A percentile compares a stretch with the other conserved stretches of the same genome.
phyloP scores from a whole-genome alignment of 2,888 invertebrate genomes.

The Megastigmus dorsalis region DNA sequence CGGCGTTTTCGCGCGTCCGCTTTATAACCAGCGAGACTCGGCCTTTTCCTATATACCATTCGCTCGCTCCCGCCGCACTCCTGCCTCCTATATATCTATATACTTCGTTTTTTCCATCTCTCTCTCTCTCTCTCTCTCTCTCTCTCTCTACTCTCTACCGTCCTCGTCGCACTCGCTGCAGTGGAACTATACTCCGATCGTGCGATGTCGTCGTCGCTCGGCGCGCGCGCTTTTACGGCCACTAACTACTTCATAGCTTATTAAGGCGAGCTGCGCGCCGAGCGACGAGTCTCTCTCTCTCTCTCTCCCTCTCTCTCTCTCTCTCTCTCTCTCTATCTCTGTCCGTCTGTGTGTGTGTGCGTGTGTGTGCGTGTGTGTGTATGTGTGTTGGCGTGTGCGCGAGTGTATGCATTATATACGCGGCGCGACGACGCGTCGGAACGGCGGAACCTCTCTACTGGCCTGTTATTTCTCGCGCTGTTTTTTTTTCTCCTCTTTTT shows the following conservation, averaged over 20 bases:
- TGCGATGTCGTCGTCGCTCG: background rate
- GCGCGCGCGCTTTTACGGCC: slow-evolving; percentile 43
- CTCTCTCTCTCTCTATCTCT: too few relatives aligned
- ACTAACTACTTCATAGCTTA: slow-evolving; percentile 50
- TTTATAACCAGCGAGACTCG: slow-evolving; percentile 47
- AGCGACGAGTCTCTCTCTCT: too few relatives aligned
- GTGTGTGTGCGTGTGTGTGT: background rate
- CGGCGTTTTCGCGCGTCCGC: slow-evolving; percentile 55
- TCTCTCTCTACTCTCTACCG: background rate
- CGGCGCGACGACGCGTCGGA: slow-evolving; percentile 1
- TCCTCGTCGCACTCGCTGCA: too few relatives aligned
- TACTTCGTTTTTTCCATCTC: slow-evolving; percentile 17
- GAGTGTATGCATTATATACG: too few relatives aligned
- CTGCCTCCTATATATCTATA: background rate
- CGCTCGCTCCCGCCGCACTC: background rate
- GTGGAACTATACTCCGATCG: too few relatives aligned
- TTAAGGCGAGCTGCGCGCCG: slow-evolving; percentile 36
- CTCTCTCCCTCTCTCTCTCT: too few relatives aligned
- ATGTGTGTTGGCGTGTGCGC: background rate
- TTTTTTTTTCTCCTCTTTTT: too few relatives aligned
- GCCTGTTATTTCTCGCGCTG: too few relatives aligned
- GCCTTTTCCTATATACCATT: slow-evolving; percentile 32
- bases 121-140: background rate
- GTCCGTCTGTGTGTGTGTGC: background rate
- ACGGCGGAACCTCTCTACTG: too few relatives aligned